Evolutionary conservation across 2,113 vertebrate species (phyloP).

Genomic region (Alethe diademata): DNA sequence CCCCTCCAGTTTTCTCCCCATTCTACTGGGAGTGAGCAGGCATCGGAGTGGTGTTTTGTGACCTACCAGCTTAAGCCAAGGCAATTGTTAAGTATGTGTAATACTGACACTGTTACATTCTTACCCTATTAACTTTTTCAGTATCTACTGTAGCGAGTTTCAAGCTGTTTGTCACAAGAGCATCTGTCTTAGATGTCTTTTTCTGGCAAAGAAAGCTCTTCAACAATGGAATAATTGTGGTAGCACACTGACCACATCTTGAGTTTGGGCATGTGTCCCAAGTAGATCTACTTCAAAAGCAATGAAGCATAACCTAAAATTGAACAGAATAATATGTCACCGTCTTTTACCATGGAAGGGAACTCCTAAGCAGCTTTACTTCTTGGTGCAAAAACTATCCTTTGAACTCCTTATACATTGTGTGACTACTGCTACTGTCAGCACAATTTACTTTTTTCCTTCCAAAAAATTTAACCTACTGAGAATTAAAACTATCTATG

Average conservation of each 20-base stretch:
- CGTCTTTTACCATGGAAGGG: neutral
- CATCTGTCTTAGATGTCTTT: neutral
- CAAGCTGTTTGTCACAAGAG: slow-evolving; percentile 30
- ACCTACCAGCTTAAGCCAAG: neutral
- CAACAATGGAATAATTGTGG: neutral
- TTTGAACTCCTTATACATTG: neutral
- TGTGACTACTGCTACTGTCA: neutral
- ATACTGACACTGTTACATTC: neutral
- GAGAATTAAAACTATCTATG: neutral
- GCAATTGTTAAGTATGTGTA: neutral
- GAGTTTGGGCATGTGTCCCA: slow-evolving; percentile 34
- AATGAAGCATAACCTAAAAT: slow-evolving; percentile 16
- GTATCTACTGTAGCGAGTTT: neutral
- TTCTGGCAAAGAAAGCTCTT: neutral
- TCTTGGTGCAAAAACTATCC: neutral
- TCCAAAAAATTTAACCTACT: neutral
- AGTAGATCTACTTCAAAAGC: neutral
- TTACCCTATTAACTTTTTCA: neutral
- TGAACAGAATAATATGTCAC: neutral
- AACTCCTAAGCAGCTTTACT: neutral
- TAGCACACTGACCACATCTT: slow-evolving; percentile 35
- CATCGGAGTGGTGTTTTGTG: rapidly evolving
- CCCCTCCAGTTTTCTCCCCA: neutral
- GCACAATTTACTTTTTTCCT: neutral
- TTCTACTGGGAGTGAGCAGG: neutral